Evolutionary conservation across 2,113 vertebrate species (phyloP), one percentile per base, ranked within the genome.

Genomic region (Calyptomena viridis): DNA sequence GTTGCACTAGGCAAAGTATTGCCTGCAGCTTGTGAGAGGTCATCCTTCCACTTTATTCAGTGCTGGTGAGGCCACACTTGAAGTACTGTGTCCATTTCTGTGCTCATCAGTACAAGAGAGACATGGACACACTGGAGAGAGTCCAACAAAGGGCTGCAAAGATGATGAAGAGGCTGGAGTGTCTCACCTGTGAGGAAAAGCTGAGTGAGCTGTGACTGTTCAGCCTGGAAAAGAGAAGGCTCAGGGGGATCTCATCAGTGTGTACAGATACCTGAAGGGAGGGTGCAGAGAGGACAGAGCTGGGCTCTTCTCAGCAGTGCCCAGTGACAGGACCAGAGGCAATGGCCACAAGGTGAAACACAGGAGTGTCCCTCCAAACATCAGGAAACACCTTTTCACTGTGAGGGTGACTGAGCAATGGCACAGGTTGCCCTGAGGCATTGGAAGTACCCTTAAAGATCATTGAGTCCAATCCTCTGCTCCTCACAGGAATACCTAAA

Each of bases 281-380:
- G 5, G 8, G 3, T 24, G 14, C 35, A 53, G 2, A 33, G 52
- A 52, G 2, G 52, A 23, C 0, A 0, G 42, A 72, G 16, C 7
- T 1, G 2, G n/a, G 11, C 37, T 83, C 19, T 75, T 74, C 11
- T 24, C 19, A 80, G 66, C 10, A 21, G 24, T 31, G 47, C 30
- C 9, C n/a, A 35, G 10, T 24, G 59, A 66, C 59, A 74, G 55
- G 23, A 50, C 9, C 27, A 78, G 52, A 62, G 56, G 25, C 46
- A 82, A 24, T 0, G 3, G 31, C 27, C 55, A 78, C 71, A 71
- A 53, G 58, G 2, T 19, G 46, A 69, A 62, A 58, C 22, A 62
- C 7, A 8, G 50, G 24, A 71, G 19, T 24, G 17, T 63, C 22
- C 68, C 12, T 67, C 24, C n/a, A 59, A 84, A 80, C 25, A 37